These are phyloP conservation scores for Trichomalopsis sarcophagae DNA, from an alignment of 1,140 invertebrate species.

Conservation along the genomic window DNA sequence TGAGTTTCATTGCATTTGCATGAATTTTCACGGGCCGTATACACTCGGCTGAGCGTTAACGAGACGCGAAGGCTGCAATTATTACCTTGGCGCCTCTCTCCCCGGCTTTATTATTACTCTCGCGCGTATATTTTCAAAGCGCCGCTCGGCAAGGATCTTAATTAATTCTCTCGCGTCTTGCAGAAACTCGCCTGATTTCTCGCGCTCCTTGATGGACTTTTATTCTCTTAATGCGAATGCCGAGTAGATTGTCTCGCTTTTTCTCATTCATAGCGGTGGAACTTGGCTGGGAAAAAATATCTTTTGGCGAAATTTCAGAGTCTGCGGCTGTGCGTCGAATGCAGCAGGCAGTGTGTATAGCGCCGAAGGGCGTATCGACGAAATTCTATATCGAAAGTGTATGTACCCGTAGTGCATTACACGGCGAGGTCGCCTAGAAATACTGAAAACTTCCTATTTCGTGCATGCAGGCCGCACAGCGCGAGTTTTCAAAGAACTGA, in stretches of 20 bases:
- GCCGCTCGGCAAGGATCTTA: neutral
- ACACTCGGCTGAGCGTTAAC: neutral
- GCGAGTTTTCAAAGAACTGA: too few species aligned
- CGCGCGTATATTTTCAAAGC: neutral
- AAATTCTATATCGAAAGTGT: neutral
- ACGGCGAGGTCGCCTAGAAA: conserved; percentile 16
- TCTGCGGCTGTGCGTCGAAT: neutral
- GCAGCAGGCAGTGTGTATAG: too few species aligned
- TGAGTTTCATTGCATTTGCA: neutral
- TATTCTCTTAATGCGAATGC: neutral
- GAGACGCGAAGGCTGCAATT: conserved; percentile 34
- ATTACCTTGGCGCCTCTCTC: conserved; percentile 2
- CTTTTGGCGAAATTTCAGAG: too few species aligned
- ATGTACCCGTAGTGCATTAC: neutral
- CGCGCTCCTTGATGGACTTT: neutral
- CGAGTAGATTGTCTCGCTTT: too few species aligned
- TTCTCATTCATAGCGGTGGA: too few species aligned
- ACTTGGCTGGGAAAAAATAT: too few species aligned
- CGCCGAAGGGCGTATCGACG: conserved; percentile 5
- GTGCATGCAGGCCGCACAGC: neutral
- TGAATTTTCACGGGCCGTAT: neutral
- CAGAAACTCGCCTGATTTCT: too few species aligned
- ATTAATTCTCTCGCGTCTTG: neutral
- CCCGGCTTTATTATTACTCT: neutral
- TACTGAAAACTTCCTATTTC: conserved; percentile 21